Evolutionary conservation across 2,888 invertebrate genomes (phyloP).

Genomic region (Hyposoter dolosus): DNA sequence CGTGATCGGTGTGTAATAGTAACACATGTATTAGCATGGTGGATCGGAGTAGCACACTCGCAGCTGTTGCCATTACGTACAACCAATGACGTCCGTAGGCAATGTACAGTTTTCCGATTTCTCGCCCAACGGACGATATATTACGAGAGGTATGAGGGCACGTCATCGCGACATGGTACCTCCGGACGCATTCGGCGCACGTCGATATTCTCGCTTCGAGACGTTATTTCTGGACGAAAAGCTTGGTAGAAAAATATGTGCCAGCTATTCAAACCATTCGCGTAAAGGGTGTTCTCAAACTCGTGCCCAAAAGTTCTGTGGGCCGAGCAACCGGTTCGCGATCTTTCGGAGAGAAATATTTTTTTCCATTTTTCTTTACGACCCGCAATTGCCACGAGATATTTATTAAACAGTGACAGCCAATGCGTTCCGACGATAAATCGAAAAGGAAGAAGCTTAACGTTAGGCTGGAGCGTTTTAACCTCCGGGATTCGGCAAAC

Average conservation of each 20-base stretch:
- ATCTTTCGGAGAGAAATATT: neutral
- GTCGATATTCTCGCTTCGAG: conserved; percentile 65
- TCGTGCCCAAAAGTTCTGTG: neutral
- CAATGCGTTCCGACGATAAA: neutral
- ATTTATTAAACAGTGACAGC: neutral
- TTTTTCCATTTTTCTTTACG: neutral
- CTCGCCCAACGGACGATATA: conserved; percentile 66
- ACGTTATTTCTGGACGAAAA: conserved; percentile 59
- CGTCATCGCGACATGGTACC: conserved; percentile 66
- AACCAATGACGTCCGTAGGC: conserved; percentile 68
- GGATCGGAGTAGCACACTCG: conserved; percentile 49
- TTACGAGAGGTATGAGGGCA: conserved; percentile 63
- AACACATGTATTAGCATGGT: conserved; percentile 52
- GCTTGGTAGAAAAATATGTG: conserved; percentile 54
- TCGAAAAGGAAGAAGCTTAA: neutral
- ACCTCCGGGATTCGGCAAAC: neutral
- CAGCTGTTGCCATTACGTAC: conserved; percentile 66
- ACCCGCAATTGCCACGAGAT: neutral
- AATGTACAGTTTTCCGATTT: conserved; percentile 69
- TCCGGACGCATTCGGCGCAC: conserved; percentile 57
- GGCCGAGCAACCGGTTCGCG: neutral
- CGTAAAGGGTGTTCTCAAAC: conserved; percentile 2
- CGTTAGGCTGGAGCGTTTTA: neutral
- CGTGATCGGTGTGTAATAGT: conserved; percentile 34
- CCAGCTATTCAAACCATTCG: neutral